Evolutionary conservation across 2,888 invertebrate genomes (phyloP).

Genomic region (Ceraclea dissimilis): DNA sequence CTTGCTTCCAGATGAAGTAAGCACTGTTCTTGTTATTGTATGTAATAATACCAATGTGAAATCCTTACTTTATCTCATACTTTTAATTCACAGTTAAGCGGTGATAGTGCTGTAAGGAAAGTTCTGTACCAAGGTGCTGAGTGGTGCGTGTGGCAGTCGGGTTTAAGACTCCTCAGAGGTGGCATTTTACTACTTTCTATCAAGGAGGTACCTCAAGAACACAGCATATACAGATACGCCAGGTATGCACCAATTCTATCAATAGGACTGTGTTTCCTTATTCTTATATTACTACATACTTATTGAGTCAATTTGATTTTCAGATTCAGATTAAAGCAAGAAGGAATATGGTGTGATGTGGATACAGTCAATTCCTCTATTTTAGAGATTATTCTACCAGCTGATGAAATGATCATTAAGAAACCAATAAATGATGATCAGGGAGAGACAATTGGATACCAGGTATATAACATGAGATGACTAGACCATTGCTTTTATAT

Average conservation of each 20-base stretch:
- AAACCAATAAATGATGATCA: conserved; percentile 36
- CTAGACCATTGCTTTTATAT: too few species aligned
- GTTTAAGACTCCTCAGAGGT: conserved; percentile 78
- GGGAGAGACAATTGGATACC: conserved; percentile 49
- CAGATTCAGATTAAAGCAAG: conserved; percentile 69
- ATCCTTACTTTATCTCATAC: neutral
- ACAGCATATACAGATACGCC: conserved; percentile 28
- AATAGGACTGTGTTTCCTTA: too few species aligned
- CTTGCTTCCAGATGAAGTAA: conserved; percentile 60
- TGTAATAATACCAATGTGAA: too few species aligned
- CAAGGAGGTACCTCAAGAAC: conserved; percentile 60
- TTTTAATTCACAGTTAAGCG: conserved; percentile 40
- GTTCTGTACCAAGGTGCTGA: conserved; percentile 66
- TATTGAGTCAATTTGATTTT: conserved; percentile 22
- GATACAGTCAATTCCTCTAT: conserved; percentile 74
- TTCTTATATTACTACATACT: neutral
- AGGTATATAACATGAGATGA: too few species aligned
- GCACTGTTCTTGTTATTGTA: too few species aligned
- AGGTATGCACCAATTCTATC: too few species aligned
- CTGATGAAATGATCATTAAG: conserved; percentile 41
- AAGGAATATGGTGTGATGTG: conserved; percentile 79
- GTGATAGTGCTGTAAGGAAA: conserved; percentile 52
- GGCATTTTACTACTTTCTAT: conserved; percentile 74
- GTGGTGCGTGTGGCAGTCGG: conserved; percentile 93
- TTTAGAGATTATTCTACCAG: conserved; percentile 78